These are phyloP conservation scores for Papilio gigon DNA, from an alignment of 2,888 invertebrate genomes.

Conservation along the genomic window DNA sequence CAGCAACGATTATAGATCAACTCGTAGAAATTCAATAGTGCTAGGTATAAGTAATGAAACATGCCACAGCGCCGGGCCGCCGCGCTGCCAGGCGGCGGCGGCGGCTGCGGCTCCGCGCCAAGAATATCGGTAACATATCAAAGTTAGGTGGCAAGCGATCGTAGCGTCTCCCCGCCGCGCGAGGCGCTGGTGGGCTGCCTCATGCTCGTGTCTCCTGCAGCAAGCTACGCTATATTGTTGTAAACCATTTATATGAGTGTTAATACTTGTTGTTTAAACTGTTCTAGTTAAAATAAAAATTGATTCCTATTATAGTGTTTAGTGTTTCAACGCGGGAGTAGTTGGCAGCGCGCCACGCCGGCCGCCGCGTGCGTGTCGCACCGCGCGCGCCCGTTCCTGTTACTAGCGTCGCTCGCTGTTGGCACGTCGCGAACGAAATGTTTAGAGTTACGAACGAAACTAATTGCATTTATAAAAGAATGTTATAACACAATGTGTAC, in stretches of 20 bases:
- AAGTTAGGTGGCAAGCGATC: slow-evolving; percentile 49
- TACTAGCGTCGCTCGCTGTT: no score
- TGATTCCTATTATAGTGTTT: slow-evolving; percentile 7
- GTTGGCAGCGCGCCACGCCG: no score
- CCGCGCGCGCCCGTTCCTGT: no score
- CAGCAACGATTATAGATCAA: slow-evolving; percentile 10
- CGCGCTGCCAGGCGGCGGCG: no score
- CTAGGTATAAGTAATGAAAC: no score
- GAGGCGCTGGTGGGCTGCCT: neutral
- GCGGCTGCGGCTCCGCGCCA: no score
- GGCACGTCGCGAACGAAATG: neutral
- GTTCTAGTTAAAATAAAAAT: neutral
- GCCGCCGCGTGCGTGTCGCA: no score
- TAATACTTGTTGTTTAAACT: slow-evolving; percentile 7
- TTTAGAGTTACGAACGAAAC: neutral
- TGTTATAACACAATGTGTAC: no score
- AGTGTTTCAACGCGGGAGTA: no score
- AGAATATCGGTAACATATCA: slow-evolving; percentile 82
- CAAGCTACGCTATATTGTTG: neutral
- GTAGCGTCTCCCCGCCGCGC: neutral
- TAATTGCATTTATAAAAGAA: neutral
- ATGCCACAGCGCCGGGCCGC: slow-evolving; percentile 66
- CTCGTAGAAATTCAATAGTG: no score
- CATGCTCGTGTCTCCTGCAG: neutral
- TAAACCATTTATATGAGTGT: neutral